Base-by-base conservation (phyloP, 1,140 invertebrate species). In the Cydia splendana region DNA sequence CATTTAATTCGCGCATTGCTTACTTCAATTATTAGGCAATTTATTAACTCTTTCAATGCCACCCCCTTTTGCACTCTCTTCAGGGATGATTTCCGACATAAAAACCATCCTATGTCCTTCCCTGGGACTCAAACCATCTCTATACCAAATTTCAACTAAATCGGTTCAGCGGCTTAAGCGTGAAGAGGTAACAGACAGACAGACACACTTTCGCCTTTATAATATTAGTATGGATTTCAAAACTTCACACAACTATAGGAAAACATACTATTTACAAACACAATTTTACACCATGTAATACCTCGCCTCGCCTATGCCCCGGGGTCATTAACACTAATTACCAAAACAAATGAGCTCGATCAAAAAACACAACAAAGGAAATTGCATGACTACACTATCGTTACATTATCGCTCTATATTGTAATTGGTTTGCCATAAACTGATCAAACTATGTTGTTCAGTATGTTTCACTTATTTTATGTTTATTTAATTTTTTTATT, bases 331-430 rank as follows among this genome's bases (percentile, higher is more conserved):
- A 62, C 51, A 62, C 57, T 62, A 24, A 62, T 62, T 62, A 62
- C 57, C 57, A 62, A 24, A 62, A 62, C 57, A 62, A 24, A 62
- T 62, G 57, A 62, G 57, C 20, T 62, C 57, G 18, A 62, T 62
- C 57, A 62, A 57, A 53, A 57, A 57, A 57, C 53, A 18, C 12
- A 57, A 57, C 7, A 57, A 62, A 62, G 57, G 57, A 62, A 62
- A 62, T 24, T 62, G 57, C 57, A 62, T 62, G 57, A 24, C 57
- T 10, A 12, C 57, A 12, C 57, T 62, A 62, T 62, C 20, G 53
- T 57, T 57, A 18, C 53, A 48, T 48, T 62, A 62, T 62, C 57
- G 2, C 0, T 1, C 57, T 7, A 53, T 0, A 53, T 53, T 53
- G 51, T 53, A 53, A 53, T 53, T 53, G n/a, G 51, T 53, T n/a